A percentile compares a stretch with the other conserved stretches of the same genome.
Conservation (phyloP, 2,113 vertebrate genomes). For the Psittacara wagleri region DNA sequence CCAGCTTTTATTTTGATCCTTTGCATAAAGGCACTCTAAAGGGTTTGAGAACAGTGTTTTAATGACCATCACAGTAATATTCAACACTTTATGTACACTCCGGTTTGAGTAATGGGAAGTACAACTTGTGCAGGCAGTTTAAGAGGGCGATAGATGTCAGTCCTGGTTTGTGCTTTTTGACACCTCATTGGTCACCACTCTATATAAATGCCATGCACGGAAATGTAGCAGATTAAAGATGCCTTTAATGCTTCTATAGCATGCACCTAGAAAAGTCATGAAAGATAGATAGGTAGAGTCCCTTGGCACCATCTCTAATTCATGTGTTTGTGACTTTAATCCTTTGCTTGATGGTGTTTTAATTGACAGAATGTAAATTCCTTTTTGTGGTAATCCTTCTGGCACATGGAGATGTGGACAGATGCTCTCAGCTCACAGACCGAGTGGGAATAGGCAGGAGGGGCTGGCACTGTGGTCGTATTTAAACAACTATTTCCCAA, state of each 20-base stretch:
- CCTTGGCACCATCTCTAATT: conserved; percentile 28
- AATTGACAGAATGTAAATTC: conserved; percentile 63
- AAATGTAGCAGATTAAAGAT: not conserved
- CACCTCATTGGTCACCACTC: not conserved
- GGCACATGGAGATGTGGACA: conserved; percentile 38
- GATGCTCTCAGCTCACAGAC: conserved; percentile 28
- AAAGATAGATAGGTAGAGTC: conserved; percentile 25
- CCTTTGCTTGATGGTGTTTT: conserved; percentile 55
- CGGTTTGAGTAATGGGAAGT: not conserved
- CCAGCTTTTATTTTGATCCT: not conserved
- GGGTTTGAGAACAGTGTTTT: not conserved
- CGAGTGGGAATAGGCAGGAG: conserved; percentile 2
- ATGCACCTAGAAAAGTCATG: not conserved
- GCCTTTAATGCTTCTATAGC: not conserved
- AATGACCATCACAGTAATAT: not conserved
- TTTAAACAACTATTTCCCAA: not conserved
- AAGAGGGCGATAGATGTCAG: not conserved
- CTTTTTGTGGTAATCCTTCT: conserved; percentile 53
- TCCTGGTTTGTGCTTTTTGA: not conserved
- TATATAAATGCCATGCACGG: not conserved
- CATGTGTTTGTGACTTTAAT: conserved; percentile 51
- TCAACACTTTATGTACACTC: not conserved
- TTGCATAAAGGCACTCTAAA: not conserved
- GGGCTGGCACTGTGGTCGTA: not conserved
- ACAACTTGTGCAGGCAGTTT: not conserved